These are phyloP conservation scores for Salvator merianae DNA, from an alignment of 2,113 vertebrate genomes.

Conservation along the genomic window DNA sequence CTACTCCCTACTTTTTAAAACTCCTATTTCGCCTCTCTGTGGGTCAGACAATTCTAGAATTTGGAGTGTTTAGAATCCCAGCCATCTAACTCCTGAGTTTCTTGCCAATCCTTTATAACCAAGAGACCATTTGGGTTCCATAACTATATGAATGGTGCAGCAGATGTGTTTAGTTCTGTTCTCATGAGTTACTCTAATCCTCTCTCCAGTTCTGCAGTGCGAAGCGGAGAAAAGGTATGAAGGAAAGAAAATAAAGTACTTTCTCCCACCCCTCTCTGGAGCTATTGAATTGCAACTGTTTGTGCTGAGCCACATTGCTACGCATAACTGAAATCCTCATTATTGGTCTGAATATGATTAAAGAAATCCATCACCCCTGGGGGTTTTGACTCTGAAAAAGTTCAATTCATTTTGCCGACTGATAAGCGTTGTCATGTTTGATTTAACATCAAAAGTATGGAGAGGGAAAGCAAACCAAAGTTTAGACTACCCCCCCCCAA, in stretches of 20 bases:
- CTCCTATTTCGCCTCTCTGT: not conserved
- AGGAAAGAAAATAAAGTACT: not conserved
- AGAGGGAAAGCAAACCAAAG: conserved; percentile 31
- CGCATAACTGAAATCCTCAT: conserved; percentile 29
- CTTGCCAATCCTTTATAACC: not conserved
- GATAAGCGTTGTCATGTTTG: conserved; percentile 42
- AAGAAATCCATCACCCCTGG: conserved; percentile 40
- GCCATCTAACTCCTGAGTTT: not conserved
- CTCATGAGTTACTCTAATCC: not conserved
- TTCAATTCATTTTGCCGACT: conserved; percentile 49
- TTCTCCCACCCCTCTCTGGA: not conserved
- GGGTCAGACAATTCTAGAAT: not conserved
- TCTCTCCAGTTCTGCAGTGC: not conserved
- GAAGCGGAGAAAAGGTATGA: conserved; percentile 16
- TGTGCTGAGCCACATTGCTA: conserved; percentile 1
- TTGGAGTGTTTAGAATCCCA: not conserved
- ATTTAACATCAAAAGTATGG: conserved; percentile 47
- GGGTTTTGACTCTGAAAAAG: conserved; percentile 38
- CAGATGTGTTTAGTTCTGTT: not conserved
- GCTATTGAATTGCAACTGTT: conserved; percentile 35
- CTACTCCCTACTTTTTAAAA: not conserved
- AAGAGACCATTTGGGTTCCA: not conserved
- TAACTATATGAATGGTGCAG: not conserved
- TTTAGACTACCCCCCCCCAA: not conserved
- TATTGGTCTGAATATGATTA: conserved; percentile 45